phyloP scores from a whole-genome alignment of 1,140 invertebrate species.

The Orius insidiosus region DNA sequence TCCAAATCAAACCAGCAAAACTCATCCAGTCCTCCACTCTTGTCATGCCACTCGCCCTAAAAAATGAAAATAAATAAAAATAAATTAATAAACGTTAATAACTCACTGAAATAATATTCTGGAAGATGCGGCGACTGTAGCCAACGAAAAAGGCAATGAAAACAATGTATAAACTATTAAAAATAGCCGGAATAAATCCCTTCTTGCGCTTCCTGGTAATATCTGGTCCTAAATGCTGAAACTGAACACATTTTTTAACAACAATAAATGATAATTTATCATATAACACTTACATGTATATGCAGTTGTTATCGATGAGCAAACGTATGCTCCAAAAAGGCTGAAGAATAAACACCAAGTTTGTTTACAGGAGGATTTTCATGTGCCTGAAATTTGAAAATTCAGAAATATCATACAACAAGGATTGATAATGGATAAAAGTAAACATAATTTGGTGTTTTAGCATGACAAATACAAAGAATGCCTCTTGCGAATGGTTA shows the following conservation, averaged over 20 bases:
- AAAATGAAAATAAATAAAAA: too few species aligned
- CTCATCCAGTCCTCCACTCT: slow-evolving; percentile 17
- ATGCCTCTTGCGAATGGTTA: too few species aligned
- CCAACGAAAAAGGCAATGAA: slow-evolving; percentile 60
- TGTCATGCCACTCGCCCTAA: slow-evolving; percentile 20
- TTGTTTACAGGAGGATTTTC: slow-evolving; percentile 23
- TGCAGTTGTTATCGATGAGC: slow-evolving; percentile 61
- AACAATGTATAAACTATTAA: slow-evolving; percentile 66
- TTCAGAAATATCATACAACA: too few species aligned
- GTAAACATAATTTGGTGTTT: too few species aligned
- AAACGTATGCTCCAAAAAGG: slow-evolving; percentile 55
- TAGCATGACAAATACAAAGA: too few species aligned
- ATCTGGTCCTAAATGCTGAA: slow-evolving; percentile 65
- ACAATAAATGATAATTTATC: slow-evolving; percentile 2
- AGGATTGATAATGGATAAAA: too few species aligned
- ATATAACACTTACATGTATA: slow-evolving; percentile 47
- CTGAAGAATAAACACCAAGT: slow-evolving; percentile 69
- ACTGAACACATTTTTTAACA: slow-evolving; percentile 41
- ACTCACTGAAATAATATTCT: slow-evolving; percentile 58
- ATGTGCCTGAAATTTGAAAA: slow-evolving; percentile 38
- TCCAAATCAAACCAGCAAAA: slow-evolving; percentile 43
- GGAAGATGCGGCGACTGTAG: slow-evolving; percentile 43
- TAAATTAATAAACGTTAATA: slow-evolving; percentile 5
- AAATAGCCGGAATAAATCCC: slow-evolving; percentile 71
- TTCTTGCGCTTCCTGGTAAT: slow-evolving; percentile 76